Percentiles rank a stretch among this genome's conserved stretches.
These are phyloP conservation scores for Ephydatia muelleri DNA, from an alignment of 37 sponge, comb jelly and placozoan species.

Conservation along the genomic window DNA sequence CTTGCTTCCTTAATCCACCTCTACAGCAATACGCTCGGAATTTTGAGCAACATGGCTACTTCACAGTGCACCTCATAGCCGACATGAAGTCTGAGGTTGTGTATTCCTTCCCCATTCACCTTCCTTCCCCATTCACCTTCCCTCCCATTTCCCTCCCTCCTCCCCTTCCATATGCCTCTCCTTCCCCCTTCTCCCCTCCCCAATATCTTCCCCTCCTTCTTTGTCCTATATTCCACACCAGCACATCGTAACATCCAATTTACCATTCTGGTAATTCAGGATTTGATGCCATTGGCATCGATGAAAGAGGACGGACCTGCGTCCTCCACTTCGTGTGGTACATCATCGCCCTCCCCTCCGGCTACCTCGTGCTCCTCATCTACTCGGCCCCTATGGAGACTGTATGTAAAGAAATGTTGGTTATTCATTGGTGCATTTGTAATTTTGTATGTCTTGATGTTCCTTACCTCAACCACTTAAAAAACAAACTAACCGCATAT, in stretches of 20 bases:
- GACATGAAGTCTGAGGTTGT: slow-evolving; percentile 32
- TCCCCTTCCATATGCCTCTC: neutral
- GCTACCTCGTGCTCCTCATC: slow-evolving; percentile 82
- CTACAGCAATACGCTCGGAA: slow-evolving; percentile 37
- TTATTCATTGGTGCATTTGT: no score
- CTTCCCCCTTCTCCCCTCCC: neutral
- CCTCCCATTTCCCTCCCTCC: neutral
- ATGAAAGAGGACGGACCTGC: slow-evolving; percentile 47
- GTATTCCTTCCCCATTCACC: no score
- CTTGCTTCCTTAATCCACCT: neutral
- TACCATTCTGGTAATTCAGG: slow-evolving; percentile 27
- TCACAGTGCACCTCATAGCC: slow-evolving; percentile 36
- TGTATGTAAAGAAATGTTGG: no score
- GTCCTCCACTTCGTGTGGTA: slow-evolving; percentile 83
- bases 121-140: no score
- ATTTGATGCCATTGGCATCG: slow-evolving; percentile 72
- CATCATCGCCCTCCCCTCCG: slow-evolving; percentile 83
- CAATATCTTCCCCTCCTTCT: no score
- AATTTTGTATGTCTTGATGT: no score
- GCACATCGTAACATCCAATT: no score
- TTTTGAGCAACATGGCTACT: slow-evolving; percentile 60
- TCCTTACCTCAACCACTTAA: no score
- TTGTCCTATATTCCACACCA: no score
- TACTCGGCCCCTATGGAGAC: no score
- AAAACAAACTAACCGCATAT: no score